Conservation (phyloP, 2,888 invertebrate species). For the Cenopis cana region DNA sequence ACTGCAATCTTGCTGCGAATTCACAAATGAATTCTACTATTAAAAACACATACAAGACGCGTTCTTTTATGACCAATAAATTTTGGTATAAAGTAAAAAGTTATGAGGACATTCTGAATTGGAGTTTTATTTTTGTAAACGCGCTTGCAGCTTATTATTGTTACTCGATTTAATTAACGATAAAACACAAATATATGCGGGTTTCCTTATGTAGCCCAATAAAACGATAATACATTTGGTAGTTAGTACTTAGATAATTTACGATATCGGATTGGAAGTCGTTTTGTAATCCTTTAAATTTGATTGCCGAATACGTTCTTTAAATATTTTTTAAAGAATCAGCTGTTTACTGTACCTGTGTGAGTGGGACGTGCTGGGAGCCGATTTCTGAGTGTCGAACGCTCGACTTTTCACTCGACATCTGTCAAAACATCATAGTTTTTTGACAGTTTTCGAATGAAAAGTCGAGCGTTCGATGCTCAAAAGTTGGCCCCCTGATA, state of each 20-base stretch:
- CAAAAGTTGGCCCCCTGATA: too few relatives aligned
- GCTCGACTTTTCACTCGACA: too few relatives aligned
- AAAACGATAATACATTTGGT: constrained; percentile 9
- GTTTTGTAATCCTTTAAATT: constrained; percentile 1
- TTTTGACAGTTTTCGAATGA: too few relatives aligned
- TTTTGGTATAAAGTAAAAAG: constrained; percentile 69
- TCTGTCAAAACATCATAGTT: too few relatives aligned
- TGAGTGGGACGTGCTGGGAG: too few relatives aligned
- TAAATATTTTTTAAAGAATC: not conserved
- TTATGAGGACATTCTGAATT: constrained; percentile 69
- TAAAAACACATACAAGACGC: constrained; percentile 69
- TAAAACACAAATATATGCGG: constrained; percentile 62
- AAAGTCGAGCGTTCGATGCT: too few relatives aligned
- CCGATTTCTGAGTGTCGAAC: too few relatives aligned
- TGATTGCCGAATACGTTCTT: not conserved
- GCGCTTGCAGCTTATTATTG: constrained; percentile 63
- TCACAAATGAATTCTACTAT: constrained; percentile 66
- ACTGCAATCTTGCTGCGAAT: constrained; percentile 54
- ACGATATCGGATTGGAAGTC: not conserved
- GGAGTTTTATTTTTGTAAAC: constrained; percentile 66
- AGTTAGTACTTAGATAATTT: constrained; percentile 10
- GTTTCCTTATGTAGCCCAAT: constrained; percentile 53
- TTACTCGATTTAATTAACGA: constrained; percentile 66
- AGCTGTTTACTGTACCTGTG: too few relatives aligned
- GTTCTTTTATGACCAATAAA: constrained; percentile 75